Conservation (phyloP, 2,113 vertebrate genomes). For the Tetraodon nigroviridis region DNA sequence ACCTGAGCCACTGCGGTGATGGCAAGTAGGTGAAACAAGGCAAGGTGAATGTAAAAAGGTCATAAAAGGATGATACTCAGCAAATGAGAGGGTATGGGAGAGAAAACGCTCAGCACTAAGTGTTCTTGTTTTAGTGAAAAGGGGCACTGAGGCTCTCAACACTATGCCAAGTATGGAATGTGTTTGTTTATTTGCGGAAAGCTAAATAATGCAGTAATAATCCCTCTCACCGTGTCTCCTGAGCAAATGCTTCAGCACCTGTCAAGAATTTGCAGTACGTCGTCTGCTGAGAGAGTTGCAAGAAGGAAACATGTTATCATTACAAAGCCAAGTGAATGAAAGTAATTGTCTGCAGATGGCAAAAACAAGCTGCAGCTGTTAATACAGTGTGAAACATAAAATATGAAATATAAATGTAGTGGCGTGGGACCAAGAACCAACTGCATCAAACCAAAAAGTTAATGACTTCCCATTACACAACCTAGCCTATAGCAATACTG, state of each 20-base stretch:
- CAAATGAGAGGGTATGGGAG: slow-evolving; percentile 66
- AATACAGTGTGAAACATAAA: slow-evolving; percentile 76
- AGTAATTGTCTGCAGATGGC: slow-evolving; percentile 79
- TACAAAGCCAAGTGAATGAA: slow-evolving; percentile 76
- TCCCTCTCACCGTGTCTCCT: slow-evolving; percentile 68
- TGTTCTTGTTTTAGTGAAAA: slow-evolving; percentile 60
- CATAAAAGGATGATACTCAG: slow-evolving; percentile 65
- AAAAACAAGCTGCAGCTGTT: slow-evolving; percentile 77
- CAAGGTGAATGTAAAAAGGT: slow-evolving; percentile 76
- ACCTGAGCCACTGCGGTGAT: slow-evolving; percentile 66
- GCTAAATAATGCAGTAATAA: slow-evolving; percentile 79
- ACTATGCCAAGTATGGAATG: slow-evolving; percentile 63
- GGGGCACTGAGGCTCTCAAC: slow-evolving; percentile 44
- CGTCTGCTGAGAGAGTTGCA: slow-evolving; percentile 72
- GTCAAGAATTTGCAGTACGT: slow-evolving; percentile 70
- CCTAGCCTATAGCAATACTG: slow-evolving; percentile 59
- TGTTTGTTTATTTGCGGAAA: slow-evolving; percentile 73
- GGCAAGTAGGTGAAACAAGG: slow-evolving; percentile 67
- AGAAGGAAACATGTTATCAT: slow-evolving; percentile 73
- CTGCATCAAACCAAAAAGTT: slow-evolving; percentile 64
- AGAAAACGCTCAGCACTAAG: slow-evolving; percentile 62
- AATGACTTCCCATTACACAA: slow-evolving; percentile 67
- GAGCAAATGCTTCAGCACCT: slow-evolving; percentile 75
- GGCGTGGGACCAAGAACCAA: slow-evolving; percentile 68
- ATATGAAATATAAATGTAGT: slow-evolving; percentile 76